Percentiles rank a stretch among this genome's conserved stretches.
Conservation (phyloP, 2,888 invertebrate genomes). For the Caprella mutica region DNA sequence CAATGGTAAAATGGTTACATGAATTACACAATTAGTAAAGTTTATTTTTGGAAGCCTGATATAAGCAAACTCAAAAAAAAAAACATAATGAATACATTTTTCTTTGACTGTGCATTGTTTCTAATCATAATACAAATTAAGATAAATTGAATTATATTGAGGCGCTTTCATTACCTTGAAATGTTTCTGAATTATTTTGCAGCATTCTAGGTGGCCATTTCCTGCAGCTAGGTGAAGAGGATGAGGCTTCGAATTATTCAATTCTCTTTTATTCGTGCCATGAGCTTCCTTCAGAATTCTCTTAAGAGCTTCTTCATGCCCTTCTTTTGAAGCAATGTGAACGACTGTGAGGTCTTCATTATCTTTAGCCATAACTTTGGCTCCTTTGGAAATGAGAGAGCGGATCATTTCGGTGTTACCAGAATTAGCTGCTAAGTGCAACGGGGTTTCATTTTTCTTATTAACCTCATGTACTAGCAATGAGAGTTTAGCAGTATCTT, state of each 20-base stretch:
- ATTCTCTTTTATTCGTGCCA: neutral
- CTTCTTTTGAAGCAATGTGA: neutral
- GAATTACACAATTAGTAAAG: no score
- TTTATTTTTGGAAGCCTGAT: no score
- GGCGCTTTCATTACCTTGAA: conserved; percentile 6
- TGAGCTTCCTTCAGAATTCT: neutral
- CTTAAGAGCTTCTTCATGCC: neutral
- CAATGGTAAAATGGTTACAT: no score
- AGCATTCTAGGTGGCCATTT: conserved; percentile 22
- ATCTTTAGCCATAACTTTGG: neutral
- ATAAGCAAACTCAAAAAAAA: no score
- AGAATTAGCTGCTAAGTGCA: conserved; percentile 7
- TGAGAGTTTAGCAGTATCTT: neutral
- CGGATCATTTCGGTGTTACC: conserved; percentile 6
- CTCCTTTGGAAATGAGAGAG: neutral
- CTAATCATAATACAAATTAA: no score
- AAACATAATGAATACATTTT: no score
- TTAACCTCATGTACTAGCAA: neutral
- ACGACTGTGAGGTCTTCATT: conserved; percentile 1
- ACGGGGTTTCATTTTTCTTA: conserved; percentile 2
- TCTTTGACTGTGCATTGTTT: no score
- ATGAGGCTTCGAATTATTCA: conserved; percentile 9
- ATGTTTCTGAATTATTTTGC: conserved; percentile 7
- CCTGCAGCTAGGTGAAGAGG: conserved; percentile 26
- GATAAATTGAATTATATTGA: no score